These are phyloP conservation scores for Neuroscelio doddi DNA, from an alignment of 2,888 invertebrate species.

Conservation along the genomic window DNA sequence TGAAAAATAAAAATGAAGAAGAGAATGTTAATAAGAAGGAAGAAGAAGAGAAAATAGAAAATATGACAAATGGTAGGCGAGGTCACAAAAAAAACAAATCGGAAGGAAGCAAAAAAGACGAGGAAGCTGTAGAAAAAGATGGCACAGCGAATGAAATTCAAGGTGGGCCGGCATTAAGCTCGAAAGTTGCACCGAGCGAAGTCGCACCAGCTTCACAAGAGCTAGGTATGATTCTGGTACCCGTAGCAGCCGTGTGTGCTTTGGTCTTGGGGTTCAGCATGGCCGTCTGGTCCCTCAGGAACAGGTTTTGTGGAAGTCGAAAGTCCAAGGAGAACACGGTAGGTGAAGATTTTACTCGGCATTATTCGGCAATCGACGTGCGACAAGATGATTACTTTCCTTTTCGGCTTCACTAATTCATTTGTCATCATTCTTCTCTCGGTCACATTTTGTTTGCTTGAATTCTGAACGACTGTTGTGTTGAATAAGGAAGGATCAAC, in stretches of 20 bases:
- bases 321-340: constrained; percentile 86
- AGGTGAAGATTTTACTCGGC: constrained; percentile 56
- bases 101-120: constrained; percentile 6
- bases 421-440: too few relatives aligned
- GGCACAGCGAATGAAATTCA: constrained; percentile 44
- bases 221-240: constrained; percentile 80
- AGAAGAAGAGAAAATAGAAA: constrained; percentile 5
- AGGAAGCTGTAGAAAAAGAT: constrained; percentile 11
- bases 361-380: not conserved
- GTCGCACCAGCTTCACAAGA: constrained; percentile 68
- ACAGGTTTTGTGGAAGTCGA: constrained; percentile 79
- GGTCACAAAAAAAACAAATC: too few relatives aligned
- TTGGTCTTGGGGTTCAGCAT: constrained; percentile 80
- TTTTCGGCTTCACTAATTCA: not conserved
- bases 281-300: constrained; percentile 81
- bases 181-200: constrained; percentile 60
- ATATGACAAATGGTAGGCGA: not conserved
- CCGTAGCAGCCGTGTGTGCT: constrained; percentile 80
- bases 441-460: too few relatives aligned
- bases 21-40: constrained; percentile 16
- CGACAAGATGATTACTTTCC: not conserved
- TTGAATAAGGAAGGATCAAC: too few relatives aligned
- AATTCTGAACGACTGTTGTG: too few relatives aligned
- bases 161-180: constrained; percentile 57
- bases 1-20: too few relatives aligned